Conservation (phyloP, 2,888 invertebrate species). For the Cantharis flavilabris region DNA sequence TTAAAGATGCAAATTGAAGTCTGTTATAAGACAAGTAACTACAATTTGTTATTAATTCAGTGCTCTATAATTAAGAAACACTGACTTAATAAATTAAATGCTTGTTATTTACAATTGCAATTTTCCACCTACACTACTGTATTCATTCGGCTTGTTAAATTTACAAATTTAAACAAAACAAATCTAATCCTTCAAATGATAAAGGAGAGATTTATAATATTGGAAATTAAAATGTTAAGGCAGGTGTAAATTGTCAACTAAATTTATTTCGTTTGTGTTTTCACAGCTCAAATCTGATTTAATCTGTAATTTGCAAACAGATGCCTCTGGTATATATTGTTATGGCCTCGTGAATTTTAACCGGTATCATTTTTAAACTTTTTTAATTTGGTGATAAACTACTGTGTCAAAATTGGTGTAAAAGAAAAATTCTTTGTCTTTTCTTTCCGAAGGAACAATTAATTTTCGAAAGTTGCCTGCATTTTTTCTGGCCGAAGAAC, state of each 20-base stretch:
- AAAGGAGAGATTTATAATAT: not conserved
- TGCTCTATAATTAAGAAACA: conserved; percentile 41
- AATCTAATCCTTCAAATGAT: not conserved
- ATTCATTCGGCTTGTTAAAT: not conserved
- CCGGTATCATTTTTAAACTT: not conserved
- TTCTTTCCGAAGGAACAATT: not conserved
- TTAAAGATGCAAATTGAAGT: conserved; percentile 49
- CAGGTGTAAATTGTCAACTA: conserved; percentile 25
- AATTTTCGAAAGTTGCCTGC: not conserved
- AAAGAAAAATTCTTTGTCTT: not conserved
- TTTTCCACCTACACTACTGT: conserved; percentile 3
- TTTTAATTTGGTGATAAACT: not conserved
- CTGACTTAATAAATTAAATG: conserved; percentile 39
- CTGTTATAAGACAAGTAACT: conserved; percentile 44
- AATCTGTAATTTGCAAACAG: conserved; percentile 29
- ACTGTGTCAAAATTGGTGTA: not conserved
- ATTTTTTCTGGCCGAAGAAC: too few species aligned
- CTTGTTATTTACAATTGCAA: conserved; percentile 17
- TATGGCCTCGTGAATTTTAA: not conserved
- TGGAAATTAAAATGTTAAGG: conserved; percentile 1
- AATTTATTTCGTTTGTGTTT: conserved; percentile 23
- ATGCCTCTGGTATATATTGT: conserved; percentile 6
- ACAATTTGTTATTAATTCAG: conserved; percentile 44
- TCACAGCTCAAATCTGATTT: conserved; percentile 19
- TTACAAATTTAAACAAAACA: not conserved